Percentiles rank a stretch among this genome's conserved stretches.
These are phyloP conservation scores for Acanthaster planci DNA, from an alignment of 35 echinoderm and acorn worm genomes.

Conservation along the genomic window DNA sequence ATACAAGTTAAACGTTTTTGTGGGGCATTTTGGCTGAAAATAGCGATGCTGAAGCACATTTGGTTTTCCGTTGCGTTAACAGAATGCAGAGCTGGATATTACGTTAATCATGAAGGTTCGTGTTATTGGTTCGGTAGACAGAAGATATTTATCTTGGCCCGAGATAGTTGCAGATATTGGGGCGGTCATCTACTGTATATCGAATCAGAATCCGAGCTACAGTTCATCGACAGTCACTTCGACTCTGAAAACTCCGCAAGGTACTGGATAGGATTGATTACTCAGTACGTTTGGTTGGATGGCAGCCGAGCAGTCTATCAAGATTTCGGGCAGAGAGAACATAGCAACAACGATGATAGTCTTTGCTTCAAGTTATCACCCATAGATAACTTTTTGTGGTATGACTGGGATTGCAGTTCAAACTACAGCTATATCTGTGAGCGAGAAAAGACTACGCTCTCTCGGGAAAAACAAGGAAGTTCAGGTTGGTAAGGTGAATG, in stretches of 20 bases:
- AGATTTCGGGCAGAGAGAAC: not conserved
- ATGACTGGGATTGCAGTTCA: not conserved
- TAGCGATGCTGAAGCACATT: too few species aligned
- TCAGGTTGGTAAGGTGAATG: too few species aligned
- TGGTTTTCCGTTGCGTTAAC: too few species aligned
- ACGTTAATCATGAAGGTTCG: too few species aligned
- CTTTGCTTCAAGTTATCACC: not conserved
- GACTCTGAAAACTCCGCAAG: not conserved
- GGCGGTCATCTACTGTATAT: not conserved
- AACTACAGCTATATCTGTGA: not conserved
- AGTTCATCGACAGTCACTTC: not conserved
- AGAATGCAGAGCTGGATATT: too few species aligned
- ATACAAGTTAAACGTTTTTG: too few species aligned
- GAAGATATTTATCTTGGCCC: too few species aligned
- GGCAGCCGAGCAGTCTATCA: not conserved
- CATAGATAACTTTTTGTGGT: not conserved
- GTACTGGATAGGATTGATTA: not conserved
- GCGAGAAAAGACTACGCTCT: not conserved
- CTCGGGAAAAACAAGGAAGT: too few species aligned
- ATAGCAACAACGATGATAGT: not conserved
- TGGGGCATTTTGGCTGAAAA: too few species aligned
- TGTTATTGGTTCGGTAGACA: too few species aligned
- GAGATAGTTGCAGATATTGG: too few species aligned
- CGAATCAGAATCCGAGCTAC: not conserved
- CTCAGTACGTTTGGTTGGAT: conserved; percentile 4